Conservation (phyloP, 2,888 invertebrate species). For the Chorisops tibialis region DNA sequence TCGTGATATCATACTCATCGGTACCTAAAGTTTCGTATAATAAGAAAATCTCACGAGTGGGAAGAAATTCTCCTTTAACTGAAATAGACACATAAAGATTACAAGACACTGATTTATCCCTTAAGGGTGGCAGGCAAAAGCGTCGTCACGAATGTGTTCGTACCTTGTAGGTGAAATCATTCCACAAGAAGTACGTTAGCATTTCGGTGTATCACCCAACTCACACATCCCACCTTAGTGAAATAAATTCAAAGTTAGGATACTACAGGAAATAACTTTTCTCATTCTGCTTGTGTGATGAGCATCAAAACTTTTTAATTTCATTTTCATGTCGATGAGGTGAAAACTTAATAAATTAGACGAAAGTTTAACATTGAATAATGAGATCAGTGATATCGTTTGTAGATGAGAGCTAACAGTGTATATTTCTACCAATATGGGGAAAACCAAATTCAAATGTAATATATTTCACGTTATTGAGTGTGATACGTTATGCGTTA, state of each 20-base stretch:
- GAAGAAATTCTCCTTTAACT: not conserved
- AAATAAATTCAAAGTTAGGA: not conserved
- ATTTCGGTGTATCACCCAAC: not conserved
- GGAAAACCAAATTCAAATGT: no score
- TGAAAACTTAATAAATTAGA: not conserved
- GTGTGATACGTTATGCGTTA: no score
- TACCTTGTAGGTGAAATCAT: not conserved
- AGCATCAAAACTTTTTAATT: not conserved
- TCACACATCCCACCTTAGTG: not conserved
- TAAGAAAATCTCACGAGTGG: no score
- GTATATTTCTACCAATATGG: no score
- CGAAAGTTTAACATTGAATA: no score
- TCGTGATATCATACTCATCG: no score
- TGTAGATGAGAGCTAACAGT: no score
- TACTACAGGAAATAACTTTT: not conserved
- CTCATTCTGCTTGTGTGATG: not conserved
- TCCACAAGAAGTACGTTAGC: not conserved
- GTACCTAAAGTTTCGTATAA: no score
- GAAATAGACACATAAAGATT: constrained; percentile 3
- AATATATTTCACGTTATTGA: no score
- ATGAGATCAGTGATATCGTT: no score
- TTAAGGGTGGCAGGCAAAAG: not conserved
- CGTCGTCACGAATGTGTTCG: not conserved
- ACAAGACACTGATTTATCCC: not conserved
- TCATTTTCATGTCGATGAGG: constrained; percentile 1